Base-by-base conservation (phyloP, 2,113 vertebrate species). In the Oxyruncus cristatus region DNA sequence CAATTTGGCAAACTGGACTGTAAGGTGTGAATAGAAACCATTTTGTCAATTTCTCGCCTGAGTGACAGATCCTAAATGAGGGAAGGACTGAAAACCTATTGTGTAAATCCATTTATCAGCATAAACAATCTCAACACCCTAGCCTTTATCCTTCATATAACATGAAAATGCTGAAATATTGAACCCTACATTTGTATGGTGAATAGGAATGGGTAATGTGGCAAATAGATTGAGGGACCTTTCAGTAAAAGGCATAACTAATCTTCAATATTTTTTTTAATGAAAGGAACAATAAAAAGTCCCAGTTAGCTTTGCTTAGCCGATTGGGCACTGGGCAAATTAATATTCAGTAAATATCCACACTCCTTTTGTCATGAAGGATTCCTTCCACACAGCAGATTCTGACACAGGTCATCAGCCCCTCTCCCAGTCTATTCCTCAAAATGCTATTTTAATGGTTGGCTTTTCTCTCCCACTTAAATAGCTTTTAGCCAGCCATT, bases 401-500 rank as follows among this genome's bases (percentile, higher is more conserved):
- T 91, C 24, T 95, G 88, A 85, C 90, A 93, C 50, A 93, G 88
- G 75, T 92, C 92, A 92, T 93, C 91, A 92, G 72, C 79, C 11
- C 22, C 62, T 81, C 39, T 80, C 33, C 37, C 53, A 15, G 47
- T 53, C 47, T 76, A 21, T 94, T 96, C 53, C 67, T 94, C 82
- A 95, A 91, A 97, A 92, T 89, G 92, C 53, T 93, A 1, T 93
- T 89, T 93, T 93, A 88, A 91, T 80, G n/a, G 66, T 68, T 5
- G 37, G 14, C 16, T 92, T 89, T 95, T 84, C 66, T 89, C 65
- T 96, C 35, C 72, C 41, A 61, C 66, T 93, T 95, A 81, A 94
- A 89, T 65, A 97, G 92, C 79, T 95, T 92, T 94, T 96, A 92
- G 62, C 80, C 50, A 92, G 53, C 55, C 84, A 86, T 97, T 96